Conservation (phyloP, 2,113 vertebrate genomes). For the Parus major region DNA sequence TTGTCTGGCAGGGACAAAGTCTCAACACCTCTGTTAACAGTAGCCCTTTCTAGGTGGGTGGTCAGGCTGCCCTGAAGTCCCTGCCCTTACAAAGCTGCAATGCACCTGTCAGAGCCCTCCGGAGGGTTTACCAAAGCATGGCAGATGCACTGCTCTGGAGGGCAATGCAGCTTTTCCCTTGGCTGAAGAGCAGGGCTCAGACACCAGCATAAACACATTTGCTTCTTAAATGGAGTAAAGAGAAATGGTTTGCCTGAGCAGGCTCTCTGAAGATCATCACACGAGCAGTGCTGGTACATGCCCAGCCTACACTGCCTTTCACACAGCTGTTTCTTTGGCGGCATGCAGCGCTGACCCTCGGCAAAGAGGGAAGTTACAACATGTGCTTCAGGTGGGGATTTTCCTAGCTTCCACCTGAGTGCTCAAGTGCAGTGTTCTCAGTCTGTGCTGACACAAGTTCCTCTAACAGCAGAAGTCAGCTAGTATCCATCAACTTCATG, state of each 20-base stretch:
- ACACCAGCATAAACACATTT: neutral
- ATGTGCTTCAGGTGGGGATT: neutral
- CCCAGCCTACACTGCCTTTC: neutral
- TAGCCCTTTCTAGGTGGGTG: neutral
- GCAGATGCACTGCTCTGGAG: neutral
- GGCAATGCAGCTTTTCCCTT: neutral
- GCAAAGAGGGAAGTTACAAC: neutral
- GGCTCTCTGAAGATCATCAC: neutral
- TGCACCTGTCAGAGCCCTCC: rapidly evolving
- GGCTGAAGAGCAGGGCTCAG: neutral
- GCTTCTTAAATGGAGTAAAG: rapidly evolving
- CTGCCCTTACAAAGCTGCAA: neutral
- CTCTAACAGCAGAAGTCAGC: neutral
- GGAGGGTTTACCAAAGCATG: neutral
- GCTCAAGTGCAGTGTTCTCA: rapidly evolving
- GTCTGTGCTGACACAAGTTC: neutral
- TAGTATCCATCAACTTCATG: too few relatives aligned
- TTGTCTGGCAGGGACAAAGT: neutral
- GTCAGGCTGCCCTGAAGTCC: neutral
- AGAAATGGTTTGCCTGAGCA: neutral
- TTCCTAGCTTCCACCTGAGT: neutral
- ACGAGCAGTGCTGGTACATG: neutral
- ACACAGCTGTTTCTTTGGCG: neutral
- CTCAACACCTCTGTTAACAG: neutral
- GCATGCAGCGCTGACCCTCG: neutral